A percentile compares a stretch with the other conserved stretches of the same genome.
Conservation (phyloP, 1,140 invertebrate genomes). For the Solenopsis invicta region DNA sequence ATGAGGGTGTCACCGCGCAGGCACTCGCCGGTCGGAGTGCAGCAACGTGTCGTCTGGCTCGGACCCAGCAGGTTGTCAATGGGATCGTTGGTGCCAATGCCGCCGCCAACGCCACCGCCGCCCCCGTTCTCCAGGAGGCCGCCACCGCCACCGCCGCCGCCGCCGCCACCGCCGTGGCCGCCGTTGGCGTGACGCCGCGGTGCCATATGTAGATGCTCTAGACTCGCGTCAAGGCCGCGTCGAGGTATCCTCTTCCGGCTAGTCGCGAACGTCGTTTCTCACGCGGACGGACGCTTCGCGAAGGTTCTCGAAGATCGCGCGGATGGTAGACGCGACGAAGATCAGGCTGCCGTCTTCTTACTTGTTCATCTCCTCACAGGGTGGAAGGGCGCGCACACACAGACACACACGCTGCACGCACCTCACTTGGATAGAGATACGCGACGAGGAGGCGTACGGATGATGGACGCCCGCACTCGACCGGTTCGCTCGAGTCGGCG, state of each 20-base stretch:
- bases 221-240: constrained; percentile 7
- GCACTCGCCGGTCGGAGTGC: constrained; percentile 93
- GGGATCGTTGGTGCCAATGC: constrained; percentile 83
- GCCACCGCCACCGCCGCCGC: constrained; percentile 80
- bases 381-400: neutral
- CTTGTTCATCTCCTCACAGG: constrained; percentile 58
- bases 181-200: constrained; percentile 83
- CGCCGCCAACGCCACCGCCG: constrained; percentile 80
- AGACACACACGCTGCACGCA: too few species aligned
- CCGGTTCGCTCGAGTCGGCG: neutral
- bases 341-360: neutral
- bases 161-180: constrained; percentile 81
- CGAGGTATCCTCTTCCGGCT: neutral
- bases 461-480: too few species aligned
- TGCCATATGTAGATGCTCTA: constrained; percentile 79
- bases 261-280: neutral
- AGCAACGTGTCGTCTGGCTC: constrained; percentile 89
- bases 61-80: constrained; percentile 66
- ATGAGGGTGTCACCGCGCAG: constrained; percentile 90
- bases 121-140: constrained; percentile 82
- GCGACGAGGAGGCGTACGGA: neutral
- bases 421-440: constrained; percentile 18
- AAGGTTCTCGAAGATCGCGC: neutral
- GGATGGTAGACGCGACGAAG: neutral
- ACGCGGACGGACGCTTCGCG: neutral